Conservation (phyloP, 2,888 invertebrate species). For the Trichacis sp. region DNA sequence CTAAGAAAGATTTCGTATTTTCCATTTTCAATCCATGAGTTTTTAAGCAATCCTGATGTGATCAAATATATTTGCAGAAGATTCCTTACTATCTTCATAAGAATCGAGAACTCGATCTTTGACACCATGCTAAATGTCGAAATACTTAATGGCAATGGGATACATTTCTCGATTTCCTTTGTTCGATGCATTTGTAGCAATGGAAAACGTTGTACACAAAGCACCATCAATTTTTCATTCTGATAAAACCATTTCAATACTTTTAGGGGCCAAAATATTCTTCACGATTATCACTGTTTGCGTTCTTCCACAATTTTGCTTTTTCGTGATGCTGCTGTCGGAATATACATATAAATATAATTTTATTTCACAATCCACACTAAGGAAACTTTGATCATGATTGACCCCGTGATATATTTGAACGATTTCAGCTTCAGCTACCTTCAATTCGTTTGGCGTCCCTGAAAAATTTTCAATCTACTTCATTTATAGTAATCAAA, state of each 20-base stretch:
- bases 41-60: conserved; percentile 3
- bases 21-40: conserved; percentile 10
- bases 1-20: conserved; percentile 22
- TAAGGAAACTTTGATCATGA: conserved; percentile 46
- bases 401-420: conserved; percentile 44
- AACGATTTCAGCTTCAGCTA: conserved; percentile 42
- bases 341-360: conserved; percentile 29
- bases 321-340: conserved; percentile 40
- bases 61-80: conserved; percentile 6
- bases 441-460: conserved; percentile 33
- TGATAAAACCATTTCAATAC: conserved; percentile 14
- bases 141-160: conserved; percentile 18
- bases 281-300: conserved; percentile 42
- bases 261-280: conserved; percentile 42
- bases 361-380: conserved; percentile 43
- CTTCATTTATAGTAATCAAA: too few relatives aligned
- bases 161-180: conserved; percentile 14
- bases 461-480: too few relatives aligned
- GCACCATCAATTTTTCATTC: conserved; percentile 1
- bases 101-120: conserved; percentile 15
- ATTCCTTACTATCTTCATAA: conserved; percentile 23
- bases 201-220: conserved; percentile 5
- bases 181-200: conserved; percentile 21
- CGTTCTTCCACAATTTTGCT: conserved; percentile 42
- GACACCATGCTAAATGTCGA: conserved; percentile 18